Conservation (phyloP, 2,888 invertebrate species). For the Rhaphigaster nebulosa region DNA sequence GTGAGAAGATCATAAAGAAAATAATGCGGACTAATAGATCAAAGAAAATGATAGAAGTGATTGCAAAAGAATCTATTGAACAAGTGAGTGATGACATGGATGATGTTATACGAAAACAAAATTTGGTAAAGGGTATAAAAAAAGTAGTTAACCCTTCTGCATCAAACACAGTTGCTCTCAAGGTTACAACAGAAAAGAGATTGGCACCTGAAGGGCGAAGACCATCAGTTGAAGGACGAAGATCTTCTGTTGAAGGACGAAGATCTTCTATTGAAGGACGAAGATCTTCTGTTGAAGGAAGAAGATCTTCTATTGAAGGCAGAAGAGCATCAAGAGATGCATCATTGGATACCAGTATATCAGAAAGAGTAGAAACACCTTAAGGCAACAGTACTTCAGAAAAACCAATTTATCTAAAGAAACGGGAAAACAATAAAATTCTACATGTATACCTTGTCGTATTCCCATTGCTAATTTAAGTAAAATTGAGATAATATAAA, state of each 20-base stretch:
- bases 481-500: neutral
- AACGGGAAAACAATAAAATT: conserved; percentile 31
- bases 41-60: conserved; percentile 15
- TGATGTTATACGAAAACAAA: neutral
- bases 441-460: neutral
- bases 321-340: conserved; percentile 37
- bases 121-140: neutral
- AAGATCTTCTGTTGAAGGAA: neutral
- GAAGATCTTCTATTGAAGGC: neutral
- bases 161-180: conserved; percentile 21
- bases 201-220: conserved; percentile 8
- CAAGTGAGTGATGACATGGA: conserved; percentile 30
- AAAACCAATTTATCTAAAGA: neutral
- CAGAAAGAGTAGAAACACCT: neutral
- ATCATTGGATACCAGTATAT: neutral
- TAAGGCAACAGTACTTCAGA: neutral
- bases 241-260: neutral
- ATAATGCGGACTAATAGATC: conserved; percentile 26
- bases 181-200: conserved; percentile 59
- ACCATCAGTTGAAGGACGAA: neutral
- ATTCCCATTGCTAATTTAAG: neutral
- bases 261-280: conserved; percentile 4
- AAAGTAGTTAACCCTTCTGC: neutral
- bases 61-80: neutral
- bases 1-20: conserved; percentile 32